A percentile compares a stretch with the other conserved stretches of the same genome.
Conservation (phyloP, 2,797 vertebrate species). For the Syngnathus acus region DNA sequence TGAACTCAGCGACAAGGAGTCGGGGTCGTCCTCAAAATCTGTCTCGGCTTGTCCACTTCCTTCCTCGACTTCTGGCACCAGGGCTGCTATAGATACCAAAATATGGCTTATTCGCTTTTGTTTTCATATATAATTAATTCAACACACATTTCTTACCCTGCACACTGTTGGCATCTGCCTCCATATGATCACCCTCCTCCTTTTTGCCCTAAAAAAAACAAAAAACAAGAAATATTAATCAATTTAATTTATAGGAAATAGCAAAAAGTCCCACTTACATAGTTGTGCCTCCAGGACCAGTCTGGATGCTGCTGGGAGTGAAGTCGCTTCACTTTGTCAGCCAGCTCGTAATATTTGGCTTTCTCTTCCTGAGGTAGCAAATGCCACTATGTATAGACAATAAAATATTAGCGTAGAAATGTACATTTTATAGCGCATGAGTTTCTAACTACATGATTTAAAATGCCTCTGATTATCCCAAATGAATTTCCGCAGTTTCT, state of each 20-base stretch:
- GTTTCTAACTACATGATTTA: no score
- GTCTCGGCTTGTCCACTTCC: slow-evolving; percentile 3
- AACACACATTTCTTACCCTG: neutral
- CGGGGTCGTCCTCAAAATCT: slow-evolving; percentile 1
- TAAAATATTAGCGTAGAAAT: neutral
- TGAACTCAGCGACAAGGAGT: slow-evolving; percentile 6
- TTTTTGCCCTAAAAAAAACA: slow-evolving; percentile 1
- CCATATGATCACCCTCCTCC: neutral
- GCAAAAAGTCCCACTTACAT: neutral
- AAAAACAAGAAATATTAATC: neutral
- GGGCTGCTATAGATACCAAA: neutral
- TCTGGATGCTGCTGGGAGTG: slow-evolving; percentile 7
- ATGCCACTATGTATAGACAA: slow-evolving; percentile 1
- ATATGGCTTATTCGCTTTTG: neutral
- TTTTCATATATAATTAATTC: neutral
- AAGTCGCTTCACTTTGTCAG: slow-evolving; percentile 7
- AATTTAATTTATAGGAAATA: neutral
- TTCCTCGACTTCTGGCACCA: slow-evolving; percentile 2
- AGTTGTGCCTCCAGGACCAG: slow-evolving; percentile 8
- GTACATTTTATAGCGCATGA: neutral
- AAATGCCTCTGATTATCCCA: no score
- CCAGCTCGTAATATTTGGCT: slow-evolving; percentile 3
- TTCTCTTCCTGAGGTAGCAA: slow-evolving; percentile 5
- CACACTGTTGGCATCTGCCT: neutral
- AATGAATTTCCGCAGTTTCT: neutral